Percentiles rank a stretch among this genome's conserved stretches.
phyloP scores from a whole-genome alignment of 2,888 invertebrate species.

The Pammene fasciana region DNA sequence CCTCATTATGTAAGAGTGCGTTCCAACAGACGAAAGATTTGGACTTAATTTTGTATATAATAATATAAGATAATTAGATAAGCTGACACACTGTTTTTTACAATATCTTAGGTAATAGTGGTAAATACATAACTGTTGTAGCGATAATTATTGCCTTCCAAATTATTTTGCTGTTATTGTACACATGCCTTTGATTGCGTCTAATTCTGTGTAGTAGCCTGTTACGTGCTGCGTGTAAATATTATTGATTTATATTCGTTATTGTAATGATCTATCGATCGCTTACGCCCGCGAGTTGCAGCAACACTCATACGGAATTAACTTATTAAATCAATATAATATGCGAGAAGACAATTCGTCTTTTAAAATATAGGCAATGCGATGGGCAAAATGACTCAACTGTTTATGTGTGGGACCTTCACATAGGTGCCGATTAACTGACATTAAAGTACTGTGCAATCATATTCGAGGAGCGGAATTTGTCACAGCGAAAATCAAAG shows the following conservation, averaged over 20 bases:
- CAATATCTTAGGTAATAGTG: constrained; percentile 78
- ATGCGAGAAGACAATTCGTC: background rate
- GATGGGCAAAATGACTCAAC: constrained; percentile 1
- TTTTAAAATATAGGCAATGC: background rate
- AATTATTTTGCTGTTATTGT: constrained; percentile 75
- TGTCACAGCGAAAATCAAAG: too few species aligned
- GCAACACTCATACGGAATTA: constrained; percentile 11
- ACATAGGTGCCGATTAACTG: constrained; percentile 47
- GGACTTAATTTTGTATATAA: constrained; percentile 80
- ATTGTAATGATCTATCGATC: constrained; percentile 49
- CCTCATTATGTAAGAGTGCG: constrained; percentile 17
- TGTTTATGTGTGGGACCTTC: constrained; percentile 13
- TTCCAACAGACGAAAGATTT: constrained; percentile 76
- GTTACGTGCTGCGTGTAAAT: constrained; percentile 53
- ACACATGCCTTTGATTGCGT: constrained; percentile 52
- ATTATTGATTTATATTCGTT: constrained; percentile 53
- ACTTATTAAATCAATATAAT: constrained; percentile 37
- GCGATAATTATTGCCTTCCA: constrained; percentile 66
- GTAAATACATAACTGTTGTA: constrained; percentile 79
- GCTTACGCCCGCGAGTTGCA: constrained; percentile 47
- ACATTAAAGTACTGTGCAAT: background rate
- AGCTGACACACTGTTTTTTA: constrained; percentile 81
- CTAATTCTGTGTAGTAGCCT: constrained; percentile 61
- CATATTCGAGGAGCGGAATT: too few species aligned
- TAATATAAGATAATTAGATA: constrained; percentile 75